These are phyloP conservation scores for Atherinosoma microstoma DNA, from an alignment of 2,797 vertebrate species.

Conservation along the genomic window DNA sequence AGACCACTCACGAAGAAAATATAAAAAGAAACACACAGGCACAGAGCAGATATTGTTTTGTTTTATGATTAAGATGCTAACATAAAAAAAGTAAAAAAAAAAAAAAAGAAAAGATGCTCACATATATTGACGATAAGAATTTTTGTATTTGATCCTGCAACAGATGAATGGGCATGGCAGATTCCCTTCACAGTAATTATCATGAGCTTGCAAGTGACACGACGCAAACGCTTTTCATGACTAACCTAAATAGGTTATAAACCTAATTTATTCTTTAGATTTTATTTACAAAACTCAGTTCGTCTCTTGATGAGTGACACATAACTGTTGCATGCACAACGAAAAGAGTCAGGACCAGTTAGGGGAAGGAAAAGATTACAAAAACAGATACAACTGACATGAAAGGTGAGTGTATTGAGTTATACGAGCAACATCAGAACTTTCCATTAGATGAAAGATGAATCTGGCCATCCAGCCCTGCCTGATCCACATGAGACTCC, in stretches of 20 bases:
- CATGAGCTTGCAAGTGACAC: neutral
- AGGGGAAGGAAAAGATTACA: neutral
- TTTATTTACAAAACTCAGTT: neutral
- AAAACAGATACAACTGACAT: neutral
- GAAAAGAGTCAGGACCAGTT: neutral
- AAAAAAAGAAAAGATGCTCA: neutral
- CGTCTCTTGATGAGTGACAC: neutral
- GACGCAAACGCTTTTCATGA: neutral
- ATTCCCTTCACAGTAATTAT: neutral
- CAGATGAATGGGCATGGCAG: neutral
- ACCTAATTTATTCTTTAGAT: neutral
- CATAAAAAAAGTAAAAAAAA: neutral
- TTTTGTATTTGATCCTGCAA: constrained; percentile 2
- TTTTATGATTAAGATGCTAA: neutral
- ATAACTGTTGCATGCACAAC: neutral
- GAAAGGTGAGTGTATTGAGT: neutral
- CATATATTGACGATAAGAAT: neutral
- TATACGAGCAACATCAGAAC: neutral
- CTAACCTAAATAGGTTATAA: neutral
- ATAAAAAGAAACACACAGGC: neutral
- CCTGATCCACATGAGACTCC: constrained; percentile 1
- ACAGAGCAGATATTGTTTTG: neutral
- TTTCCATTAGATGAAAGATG: constrained; percentile 1
- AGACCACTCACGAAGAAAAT: neutral
- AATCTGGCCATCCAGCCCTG: neutral